Evolutionary conservation across 2,797 vertebrate species (phyloP), one percentile per base, ranked within the genome.

Genomic region (Melanotaenia parkinsoni): DNA sequence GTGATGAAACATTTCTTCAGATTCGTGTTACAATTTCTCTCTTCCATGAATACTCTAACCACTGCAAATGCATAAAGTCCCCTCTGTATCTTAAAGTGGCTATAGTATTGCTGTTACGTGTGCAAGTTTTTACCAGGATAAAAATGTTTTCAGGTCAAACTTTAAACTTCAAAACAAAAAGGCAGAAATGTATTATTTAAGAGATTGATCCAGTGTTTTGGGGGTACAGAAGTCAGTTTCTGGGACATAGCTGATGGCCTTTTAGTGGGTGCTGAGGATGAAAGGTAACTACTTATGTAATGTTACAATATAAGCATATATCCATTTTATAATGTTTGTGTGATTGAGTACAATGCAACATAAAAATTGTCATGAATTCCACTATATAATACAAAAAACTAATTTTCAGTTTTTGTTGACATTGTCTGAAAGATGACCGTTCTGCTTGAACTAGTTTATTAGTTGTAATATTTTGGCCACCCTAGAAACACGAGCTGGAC

Each of bases 1-100:
- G 37, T 58, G 59, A 70, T 61, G 24, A 71, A 64, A 70, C 60
- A 33, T 60, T 58, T 63, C 67, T 77, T 81, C 40, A 70, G 35
- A 65, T 69, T 24, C 76, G 38, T 53, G 45, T 28, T 47, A 43
- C 12, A 0, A 20, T 69, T 16, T 24, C 35, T 59, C 45, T 40
- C 4, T 47, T 37, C 37, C 22, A 43, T 58, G 13, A 22, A 32
- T 40, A 45, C 37, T 51, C 14, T 4, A 56, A 13, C 50, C 63
- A 28, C 12, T 38, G 12, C 37, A 9, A 37, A 10, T 16, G 14
- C 28, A 7, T 50, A 35, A 50, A 58, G 53, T 33, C 51, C 51
- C 45, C 18, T 13, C 6, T 63, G n/a, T 47, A 26, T 63, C 38
- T 20, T 43, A 45, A 45, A 62, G 18, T 38, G 24, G 12, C 28